These are phyloP conservation scores for Pasiphila rectangulata DNA, from an alignment of 2,888 invertebrate genomes.

Conservation along the genomic window DNA sequence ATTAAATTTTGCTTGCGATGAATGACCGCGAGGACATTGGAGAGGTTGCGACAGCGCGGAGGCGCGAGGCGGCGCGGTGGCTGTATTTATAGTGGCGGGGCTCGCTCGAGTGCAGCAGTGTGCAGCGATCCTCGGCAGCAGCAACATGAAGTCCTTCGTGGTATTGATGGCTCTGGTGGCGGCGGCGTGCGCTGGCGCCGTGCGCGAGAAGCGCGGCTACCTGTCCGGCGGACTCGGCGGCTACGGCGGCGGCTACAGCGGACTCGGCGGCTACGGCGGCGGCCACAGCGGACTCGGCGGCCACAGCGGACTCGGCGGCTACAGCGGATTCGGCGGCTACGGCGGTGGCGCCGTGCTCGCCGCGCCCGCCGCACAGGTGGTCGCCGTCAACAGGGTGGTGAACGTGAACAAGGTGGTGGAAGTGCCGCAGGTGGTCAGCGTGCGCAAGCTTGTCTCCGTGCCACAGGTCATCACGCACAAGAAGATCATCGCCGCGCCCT, in stretches of 20 bases:
- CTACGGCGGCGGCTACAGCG: constrained; percentile 22
- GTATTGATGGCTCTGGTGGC: constrained; percentile 33
- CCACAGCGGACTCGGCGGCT: constrained; percentile 8
- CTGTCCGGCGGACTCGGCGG: constrained; percentile 21
- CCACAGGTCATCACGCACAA: constrained; percentile 35
- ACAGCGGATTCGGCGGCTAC: constrained; percentile 17
- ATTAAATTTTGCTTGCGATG: constrained; percentile 38
- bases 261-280: constrained; percentile 10
- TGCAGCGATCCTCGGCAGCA: too few species aligned
- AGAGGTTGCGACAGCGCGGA: too few species aligned
- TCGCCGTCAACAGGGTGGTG: constrained; percentile 46
- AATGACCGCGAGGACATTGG: constrained; percentile 24
- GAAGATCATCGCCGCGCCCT: constrained; percentile 30
- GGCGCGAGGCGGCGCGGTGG: too few species aligned
- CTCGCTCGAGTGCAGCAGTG: too few species aligned
- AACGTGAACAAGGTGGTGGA: constrained; percentile 45
- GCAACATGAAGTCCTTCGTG: too few species aligned
- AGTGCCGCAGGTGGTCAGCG: constrained; percentile 42
- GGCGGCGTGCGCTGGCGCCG: constrained; percentile 30
- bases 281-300: too few species aligned
- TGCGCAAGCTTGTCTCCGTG: constrained; percentile 37
- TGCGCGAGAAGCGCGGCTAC: constrained; percentile 34
- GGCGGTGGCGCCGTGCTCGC: constrained; percentile 14
- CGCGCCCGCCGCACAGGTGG: constrained; percentile 40
- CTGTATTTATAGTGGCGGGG: too few species aligned